Conservation (phyloP, 1,140 invertebrate species). For the Musca vetustissima region DNA sequence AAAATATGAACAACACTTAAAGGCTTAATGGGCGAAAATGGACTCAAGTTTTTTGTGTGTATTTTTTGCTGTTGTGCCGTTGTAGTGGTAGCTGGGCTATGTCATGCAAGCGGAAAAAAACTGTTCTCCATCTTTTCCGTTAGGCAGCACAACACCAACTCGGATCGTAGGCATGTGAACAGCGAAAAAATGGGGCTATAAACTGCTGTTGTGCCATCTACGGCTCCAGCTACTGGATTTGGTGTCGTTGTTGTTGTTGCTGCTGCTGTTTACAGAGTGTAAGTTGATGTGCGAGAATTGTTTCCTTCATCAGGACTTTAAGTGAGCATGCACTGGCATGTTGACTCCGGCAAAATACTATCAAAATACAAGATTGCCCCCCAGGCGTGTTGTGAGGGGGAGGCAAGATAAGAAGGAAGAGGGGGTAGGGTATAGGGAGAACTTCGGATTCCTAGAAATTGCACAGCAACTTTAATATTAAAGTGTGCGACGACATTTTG, state of each 20-base stretch:
- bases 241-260: background rate
- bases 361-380: background rate
- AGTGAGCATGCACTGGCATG: slow-evolving; percentile 16
- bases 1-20: slow-evolving; percentile 44
- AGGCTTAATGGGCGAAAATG: slow-evolving; percentile 50
- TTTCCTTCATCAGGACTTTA: slow-evolving; percentile 12
- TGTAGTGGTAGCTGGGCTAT: background rate
- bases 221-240: background rate
- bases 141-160: too few species aligned
- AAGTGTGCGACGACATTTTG: background rate
- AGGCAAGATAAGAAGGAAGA: too few species aligned
- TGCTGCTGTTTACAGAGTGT: background rate
- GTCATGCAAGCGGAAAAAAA: background rate
- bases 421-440: too few species aligned
- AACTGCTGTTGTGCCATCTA: background rate
- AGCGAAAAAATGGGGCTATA: too few species aligned
- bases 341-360: slow-evolving; percentile 11
- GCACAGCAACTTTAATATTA: slow-evolving; percentile 13
- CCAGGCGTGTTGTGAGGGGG: background rate
- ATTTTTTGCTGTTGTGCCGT: background rate
- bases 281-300: slow-evolving; percentile 13
- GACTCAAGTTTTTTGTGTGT: slow-evolving; percentile 30
- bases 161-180: too few species aligned
- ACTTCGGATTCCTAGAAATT: too few species aligned
- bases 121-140: too few species aligned